Conservation (phyloP, 2,888 invertebrate genomes). For the Marasmarcha lunaedactyla region DNA sequence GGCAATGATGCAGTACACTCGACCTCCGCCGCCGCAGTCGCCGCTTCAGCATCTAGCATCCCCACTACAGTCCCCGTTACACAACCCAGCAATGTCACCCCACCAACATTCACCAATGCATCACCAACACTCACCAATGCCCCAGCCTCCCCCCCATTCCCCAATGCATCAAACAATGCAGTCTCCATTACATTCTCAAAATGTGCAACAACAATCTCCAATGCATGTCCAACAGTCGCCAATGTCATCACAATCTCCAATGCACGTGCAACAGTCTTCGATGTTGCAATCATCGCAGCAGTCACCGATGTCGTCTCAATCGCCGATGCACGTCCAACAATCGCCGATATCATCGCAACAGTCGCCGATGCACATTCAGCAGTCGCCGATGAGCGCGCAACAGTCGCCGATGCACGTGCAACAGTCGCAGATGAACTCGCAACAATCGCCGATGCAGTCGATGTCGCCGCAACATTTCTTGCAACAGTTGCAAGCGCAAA, state of each 20-base stretch:
- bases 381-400: conserved; percentile 28
- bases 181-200: conserved; percentile 20
- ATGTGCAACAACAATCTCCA: too few species aligned
- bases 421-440: conserved; percentile 15
- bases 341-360: conserved; percentile 44
- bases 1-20: conserved; percentile 20
- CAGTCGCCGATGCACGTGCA: conserved; percentile 15
- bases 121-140: conserved; percentile 44
- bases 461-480: conserved; percentile 42
- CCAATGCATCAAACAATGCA: conserved; percentile 50
- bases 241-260: conserved; percentile 30
- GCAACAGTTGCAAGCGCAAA: conserved; percentile 52
- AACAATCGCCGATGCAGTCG: conserved; percentile 19
- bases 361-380: conserved; percentile 35
- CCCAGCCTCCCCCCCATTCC: conserved; percentile 47
- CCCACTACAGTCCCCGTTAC: conserved; percentile 51
- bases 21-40: conserved; percentile 35
- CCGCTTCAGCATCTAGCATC: conserved; percentile 39
- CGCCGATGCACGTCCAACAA: conserved; percentile 28
- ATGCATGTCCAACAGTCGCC: conserved; percentile 31
- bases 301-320: conserved; percentile 30
- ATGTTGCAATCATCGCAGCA: conserved; percentile 35
- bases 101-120: conserved; percentile 43
- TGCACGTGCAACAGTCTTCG: conserved; percentile 33
- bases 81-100: conserved; percentile 49